These are phyloP conservation scores for Drosophila saltans DNA, from an alignment of 1,140 invertebrate genomes.

Conservation along the genomic window DNA sequence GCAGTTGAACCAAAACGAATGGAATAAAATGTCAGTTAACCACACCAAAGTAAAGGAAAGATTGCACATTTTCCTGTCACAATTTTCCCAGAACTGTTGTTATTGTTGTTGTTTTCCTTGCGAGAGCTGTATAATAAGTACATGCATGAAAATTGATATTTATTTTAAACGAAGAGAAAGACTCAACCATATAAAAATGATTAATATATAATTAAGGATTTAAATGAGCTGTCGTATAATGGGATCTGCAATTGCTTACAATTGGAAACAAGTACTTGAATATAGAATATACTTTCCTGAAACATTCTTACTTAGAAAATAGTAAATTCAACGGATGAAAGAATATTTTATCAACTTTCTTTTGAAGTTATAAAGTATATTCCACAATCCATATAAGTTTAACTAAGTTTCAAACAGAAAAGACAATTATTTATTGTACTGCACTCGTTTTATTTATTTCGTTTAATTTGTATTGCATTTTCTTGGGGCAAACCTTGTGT, in stretches of 20 bases:
- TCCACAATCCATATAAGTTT: too few species aligned
- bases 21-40: neutral
- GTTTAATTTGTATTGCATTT: neutral
- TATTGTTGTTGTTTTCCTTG: neutral
- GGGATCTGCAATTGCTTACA: too few species aligned
- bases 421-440: too few species aligned
- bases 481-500: neutral
- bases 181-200: neutral
- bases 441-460: neutral
- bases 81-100: neutral
- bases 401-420: too few species aligned
- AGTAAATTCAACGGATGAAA: too few species aligned
- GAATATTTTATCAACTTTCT: too few species aligned
- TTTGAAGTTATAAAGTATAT: too few species aligned
- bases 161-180: neutral
- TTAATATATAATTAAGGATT: neutral
- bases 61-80: conserved; percentile 2
- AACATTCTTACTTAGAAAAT: too few species aligned
- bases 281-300: too few species aligned
- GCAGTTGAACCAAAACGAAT: conserved; percentile 10
- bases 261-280: too few species aligned
- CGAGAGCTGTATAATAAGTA: neutral
- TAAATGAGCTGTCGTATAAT: too few species aligned
- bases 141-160: neutral
- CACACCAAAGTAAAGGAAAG: conserved; percentile 4